Evolutionary conservation across 1,140 invertebrate species (phyloP), one percentile per base, ranked within the genome.

Genomic region (Artemia franciscana): DNA sequence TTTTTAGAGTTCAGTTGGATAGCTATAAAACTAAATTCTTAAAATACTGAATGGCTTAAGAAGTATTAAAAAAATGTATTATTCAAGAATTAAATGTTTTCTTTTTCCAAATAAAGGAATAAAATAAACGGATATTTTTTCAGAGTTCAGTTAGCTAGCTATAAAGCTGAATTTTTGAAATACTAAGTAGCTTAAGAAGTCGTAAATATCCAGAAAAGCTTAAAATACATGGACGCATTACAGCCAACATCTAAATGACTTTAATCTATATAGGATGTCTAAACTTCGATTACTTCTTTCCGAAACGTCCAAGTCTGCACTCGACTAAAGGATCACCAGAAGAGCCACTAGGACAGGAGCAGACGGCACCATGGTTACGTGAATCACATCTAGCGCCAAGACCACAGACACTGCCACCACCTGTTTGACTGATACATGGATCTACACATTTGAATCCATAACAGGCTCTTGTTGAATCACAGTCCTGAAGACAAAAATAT

Each of bases 321-420:
- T 72, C 66, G 3, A 67, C 70, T 24, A 88, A 77, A 4, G 88
- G 86, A 75, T 90, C 84, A n/a, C 89, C 88, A 26, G 82, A 80
- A 70, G 80, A 83, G 60, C 88, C 89, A 27, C 81, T 74, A 0
- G 84, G 82, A 69, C 88, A 92, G 1, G 84, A 84, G 70, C 88
- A 91, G 12, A 88, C 84, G 2, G 87, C 86, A 57, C 87, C 79
- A 70, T 91, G 87, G 67, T 86, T 82, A 61, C 84, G 77, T 0
- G 84, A 79, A 58, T 82, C 80, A 67, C 84, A 86, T 2, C 80
- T 78, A 57, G 82, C 82, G 2, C 81, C 81, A 9, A 82, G 71
- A 30, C 84, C 85, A 72, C 86, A 90, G 1, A 65, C 39, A 5
- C 74, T 74, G 65, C 77, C 79, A 18, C 39, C 24, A n/a, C 61